Evolutionary conservation across 2,113 vertebrate genomes (phyloP).

Genomic region (Phyllostomus hastatus): DNA sequence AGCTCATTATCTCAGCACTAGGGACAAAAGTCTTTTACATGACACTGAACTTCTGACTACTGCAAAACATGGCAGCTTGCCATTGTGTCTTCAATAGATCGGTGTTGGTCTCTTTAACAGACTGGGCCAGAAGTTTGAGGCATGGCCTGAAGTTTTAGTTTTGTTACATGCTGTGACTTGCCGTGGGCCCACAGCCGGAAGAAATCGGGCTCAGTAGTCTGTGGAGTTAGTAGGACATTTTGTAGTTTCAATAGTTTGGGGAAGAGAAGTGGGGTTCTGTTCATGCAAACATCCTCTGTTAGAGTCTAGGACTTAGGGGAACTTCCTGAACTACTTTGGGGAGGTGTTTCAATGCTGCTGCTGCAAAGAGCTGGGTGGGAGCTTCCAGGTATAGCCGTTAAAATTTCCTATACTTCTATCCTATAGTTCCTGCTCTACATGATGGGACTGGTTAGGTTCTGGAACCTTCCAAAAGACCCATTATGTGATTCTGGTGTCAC

Average conservation of each 20-base stretch:
- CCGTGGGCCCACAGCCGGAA: constrained; percentile 28
- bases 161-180: constrained; percentile 28
- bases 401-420: background rate
- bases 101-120: constrained; percentile 37
- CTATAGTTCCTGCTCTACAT: background rate
- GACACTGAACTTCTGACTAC: constrained; percentile 73
- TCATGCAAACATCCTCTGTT: background rate
- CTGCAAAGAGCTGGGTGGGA: background rate
- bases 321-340: background rate
- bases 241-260: constrained; percentile 42
- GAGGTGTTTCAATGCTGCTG: background rate
- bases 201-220: constrained; percentile 31
- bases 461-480: background rate
- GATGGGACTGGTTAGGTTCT: background rate
- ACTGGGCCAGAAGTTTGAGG: constrained; percentile 50
- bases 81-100: constrained; percentile 50
- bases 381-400: background rate
- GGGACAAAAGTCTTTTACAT: constrained; percentile 74
- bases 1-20: constrained; percentile 73
- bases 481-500: background rate
- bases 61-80: constrained; percentile 47
- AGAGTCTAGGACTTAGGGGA: background rate
- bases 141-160: constrained; percentile 38
- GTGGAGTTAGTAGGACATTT: constrained; percentile 12
- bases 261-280: background rate